phyloP scores from a whole-genome alignment of 92 coral and sea anemone genomes.

The Palythoa caribaeorum region DNA sequence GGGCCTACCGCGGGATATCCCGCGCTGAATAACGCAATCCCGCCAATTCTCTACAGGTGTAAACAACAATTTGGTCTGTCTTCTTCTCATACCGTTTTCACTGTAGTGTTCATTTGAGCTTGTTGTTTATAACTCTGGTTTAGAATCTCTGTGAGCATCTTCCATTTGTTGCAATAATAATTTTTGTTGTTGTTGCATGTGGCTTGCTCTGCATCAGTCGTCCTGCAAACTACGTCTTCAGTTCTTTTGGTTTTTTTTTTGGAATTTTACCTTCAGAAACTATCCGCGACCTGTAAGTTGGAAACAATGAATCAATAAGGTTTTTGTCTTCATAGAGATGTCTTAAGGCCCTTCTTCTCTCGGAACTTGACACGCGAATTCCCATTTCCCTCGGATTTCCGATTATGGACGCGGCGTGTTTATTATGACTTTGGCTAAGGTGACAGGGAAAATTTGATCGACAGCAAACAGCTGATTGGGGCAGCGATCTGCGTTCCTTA shows the following conservation, averaged over 20 bases:
- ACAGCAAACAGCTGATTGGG: not conserved
- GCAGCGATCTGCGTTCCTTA: not conserved
- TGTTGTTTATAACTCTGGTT: not conserved
- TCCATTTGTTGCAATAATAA: not conserved
- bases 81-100: not conserved
- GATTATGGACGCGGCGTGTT: not conserved
- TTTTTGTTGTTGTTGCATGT: too few relatives aligned
- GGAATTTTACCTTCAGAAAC: not conserved
- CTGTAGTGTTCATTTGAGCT: not conserved
- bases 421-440: too few relatives aligned
- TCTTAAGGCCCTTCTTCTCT: not conserved
- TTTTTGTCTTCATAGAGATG: not conserved
- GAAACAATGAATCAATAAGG: not conserved
- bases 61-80: not conserved
- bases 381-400: not conserved
- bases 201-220: not conserved
- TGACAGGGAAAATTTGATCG: not conserved
- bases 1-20: too few relatives aligned
- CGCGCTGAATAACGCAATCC: too few relatives aligned
- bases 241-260: not conserved
- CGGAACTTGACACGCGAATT: not conserved
- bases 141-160: not conserved
- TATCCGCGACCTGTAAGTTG: not conserved
- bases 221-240: conserved; percentile 1
- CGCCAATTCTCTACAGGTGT: not conserved